Conservation (phyloP, 1,140 invertebrate genomes). For the Chelonus insularis region DNA sequence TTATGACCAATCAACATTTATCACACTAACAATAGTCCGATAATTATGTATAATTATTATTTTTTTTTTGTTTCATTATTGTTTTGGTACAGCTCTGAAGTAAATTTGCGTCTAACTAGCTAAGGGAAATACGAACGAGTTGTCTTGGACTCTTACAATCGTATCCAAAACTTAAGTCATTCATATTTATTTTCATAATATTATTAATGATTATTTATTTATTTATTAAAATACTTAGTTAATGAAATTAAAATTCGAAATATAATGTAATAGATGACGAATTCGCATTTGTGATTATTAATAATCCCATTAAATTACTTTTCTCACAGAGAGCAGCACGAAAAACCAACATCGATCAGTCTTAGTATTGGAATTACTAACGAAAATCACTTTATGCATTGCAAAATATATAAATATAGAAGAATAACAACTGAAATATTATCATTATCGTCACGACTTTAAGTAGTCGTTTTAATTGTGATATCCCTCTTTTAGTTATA, state of each 20-base stretch:
- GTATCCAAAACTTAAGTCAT: not conserved
- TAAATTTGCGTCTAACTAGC: conserved; percentile 16
- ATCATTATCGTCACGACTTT: not conserved
- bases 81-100: conserved; percentile 25
- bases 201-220: not conserved
- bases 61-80: conserved; percentile 8
- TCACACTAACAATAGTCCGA: not conserved
- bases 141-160: conserved; percentile 1
- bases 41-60: not conserved
- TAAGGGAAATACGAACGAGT: conserved; percentile 15
- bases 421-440: conserved; percentile 50
- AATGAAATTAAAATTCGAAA: not conserved
- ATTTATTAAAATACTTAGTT: not conserved
- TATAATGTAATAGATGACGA: not conserved
- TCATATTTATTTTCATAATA: not conserved
- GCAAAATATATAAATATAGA: conserved; percentile 56
- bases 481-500: not conserved
- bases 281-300: too few relatives aligned
- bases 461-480: not conserved
- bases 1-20: conserved; percentile 10
- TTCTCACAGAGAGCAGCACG: conserved; percentile 39
- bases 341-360: conserved; percentile 56
- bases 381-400: conserved; percentile 50
- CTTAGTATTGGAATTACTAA: conserved; percentile 52
- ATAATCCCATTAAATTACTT: too few relatives aligned